Percentiles rank a stretch among this genome's conserved stretches.
Conservation (phyloP, 1,140 invertebrate species). For the Drosophila sproati region DNA sequence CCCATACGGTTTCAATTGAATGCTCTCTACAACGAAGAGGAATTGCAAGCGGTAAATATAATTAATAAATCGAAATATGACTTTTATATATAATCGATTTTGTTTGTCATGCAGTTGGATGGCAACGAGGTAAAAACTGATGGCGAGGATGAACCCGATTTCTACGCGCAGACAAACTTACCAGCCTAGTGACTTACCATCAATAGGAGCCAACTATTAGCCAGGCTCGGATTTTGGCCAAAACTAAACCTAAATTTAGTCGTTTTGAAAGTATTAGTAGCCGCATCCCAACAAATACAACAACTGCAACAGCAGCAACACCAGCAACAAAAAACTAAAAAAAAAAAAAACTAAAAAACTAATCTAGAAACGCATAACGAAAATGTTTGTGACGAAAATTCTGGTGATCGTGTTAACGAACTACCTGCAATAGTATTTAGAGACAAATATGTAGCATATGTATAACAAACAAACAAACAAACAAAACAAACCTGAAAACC, state of each 20-base stretch:
- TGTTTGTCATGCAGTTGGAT: slow-evolving; percentile 88
- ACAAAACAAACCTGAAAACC: slow-evolving; percentile 43
- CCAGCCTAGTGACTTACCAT: slow-evolving; percentile 86
- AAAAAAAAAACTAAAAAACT: slow-evolving; percentile 6
- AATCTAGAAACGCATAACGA: slow-evolving; percentile 38
- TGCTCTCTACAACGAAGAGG: slow-evolving; percentile 90
- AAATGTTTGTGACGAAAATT: slow-evolving; percentile 51
- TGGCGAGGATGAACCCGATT: slow-evolving; percentile 95
- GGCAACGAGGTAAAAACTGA: slow-evolving; percentile 91
- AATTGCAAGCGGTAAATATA: slow-evolving; percentile 91
- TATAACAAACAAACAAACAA: neutral
- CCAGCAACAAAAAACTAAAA: slow-evolving; percentile 20
- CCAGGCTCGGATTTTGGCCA: slow-evolving; percentile 19
- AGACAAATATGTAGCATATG: slow-evolving; percentile 19
- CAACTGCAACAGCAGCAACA: slow-evolving; percentile 15
- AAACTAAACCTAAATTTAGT: slow-evolving; percentile 50
- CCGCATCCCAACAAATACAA: slow-evolving; percentile 46
- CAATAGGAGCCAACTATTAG: neutral
- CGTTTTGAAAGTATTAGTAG: slow-evolving; percentile 72
- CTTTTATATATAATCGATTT: neutral
- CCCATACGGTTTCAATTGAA: slow-evolving; percentile 91
- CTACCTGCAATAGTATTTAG: slow-evolving; percentile 81
- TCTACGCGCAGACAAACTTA: slow-evolving; percentile 93
- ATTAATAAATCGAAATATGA: neutral
- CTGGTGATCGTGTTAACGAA: slow-evolving; percentile 71